Evolutionary conservation across 92 coral and sea anemone genomes (phyloP).

Genomic region (Parazoanthus swiftii): DNA sequence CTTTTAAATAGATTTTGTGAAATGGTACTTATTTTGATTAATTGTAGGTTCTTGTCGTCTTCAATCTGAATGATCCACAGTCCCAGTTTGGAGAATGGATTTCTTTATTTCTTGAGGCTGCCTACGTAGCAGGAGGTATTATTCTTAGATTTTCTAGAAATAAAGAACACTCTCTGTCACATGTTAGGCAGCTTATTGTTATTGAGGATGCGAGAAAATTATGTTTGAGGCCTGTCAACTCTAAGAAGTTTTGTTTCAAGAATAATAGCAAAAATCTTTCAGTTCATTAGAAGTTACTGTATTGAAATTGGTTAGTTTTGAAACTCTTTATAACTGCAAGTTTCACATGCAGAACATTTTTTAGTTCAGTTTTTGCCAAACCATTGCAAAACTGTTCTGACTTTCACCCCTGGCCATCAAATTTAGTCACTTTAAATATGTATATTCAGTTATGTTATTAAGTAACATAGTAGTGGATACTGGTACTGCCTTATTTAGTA

Average conservation of each 20-base stretch:
- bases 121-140: conserved; percentile 68
- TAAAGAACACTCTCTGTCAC: background rate
- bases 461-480: no score
- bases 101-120: conserved; percentile 81
- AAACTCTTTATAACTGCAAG: no score
- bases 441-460: no score
- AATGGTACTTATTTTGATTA: no score
- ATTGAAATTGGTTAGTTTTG: no score
- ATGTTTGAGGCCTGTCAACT: background rate
- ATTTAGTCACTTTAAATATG: no score
- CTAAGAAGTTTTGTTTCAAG: background rate
- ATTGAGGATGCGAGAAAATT: background rate
- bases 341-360: background rate
- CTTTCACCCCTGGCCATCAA: no score
- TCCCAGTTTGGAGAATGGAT: conserved; percentile 98
- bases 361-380: no score
- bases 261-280: background rate
- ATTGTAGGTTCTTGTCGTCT: conserved; percentile 86
- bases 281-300: background rate
- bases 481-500: no score
- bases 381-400: no score
- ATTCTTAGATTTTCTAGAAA: background rate
- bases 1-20: background rate
- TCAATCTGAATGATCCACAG: conserved; percentile 90
- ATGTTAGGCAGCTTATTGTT: no score